Conservation (phyloP, 2,888 invertebrate species). For the Caradrina clavipalpis region DNA sequence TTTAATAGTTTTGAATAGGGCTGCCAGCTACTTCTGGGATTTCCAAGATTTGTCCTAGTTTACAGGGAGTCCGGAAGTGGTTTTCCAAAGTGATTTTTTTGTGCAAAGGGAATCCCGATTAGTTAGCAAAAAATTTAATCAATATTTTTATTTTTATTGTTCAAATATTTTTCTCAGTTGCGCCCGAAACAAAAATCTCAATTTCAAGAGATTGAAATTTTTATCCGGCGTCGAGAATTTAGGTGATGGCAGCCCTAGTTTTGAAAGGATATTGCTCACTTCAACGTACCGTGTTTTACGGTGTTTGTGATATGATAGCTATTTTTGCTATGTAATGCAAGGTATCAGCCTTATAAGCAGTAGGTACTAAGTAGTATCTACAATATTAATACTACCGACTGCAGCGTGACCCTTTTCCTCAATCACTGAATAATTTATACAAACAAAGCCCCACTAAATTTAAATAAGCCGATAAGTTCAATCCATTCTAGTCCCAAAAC, state of each 20-base stretch:
- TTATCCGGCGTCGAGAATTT: no score
- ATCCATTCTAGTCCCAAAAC: slow-evolving; percentile 16
- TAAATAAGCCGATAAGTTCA: slow-evolving; percentile 34
- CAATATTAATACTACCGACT: slow-evolving; percentile 11
- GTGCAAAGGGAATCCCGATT: no score
- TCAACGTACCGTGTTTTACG: background rate
- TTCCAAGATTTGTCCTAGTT: no score
- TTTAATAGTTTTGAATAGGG: background rate
- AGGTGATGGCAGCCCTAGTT: background rate
- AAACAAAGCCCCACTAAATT: slow-evolving; percentile 4
- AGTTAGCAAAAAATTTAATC: no score
- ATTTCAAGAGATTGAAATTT: no score
- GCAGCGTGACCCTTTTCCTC: slow-evolving; percentile 35
- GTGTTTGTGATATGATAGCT: slow-evolving; percentile 6
- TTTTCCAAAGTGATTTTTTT: no score
- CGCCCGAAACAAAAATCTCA: no score
- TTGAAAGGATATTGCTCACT: slow-evolving; percentile 14
- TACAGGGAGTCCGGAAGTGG: no score
- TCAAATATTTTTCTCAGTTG: no score
- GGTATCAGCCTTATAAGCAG: no score
- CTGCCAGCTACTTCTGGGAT: no score
- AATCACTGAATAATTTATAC: slow-evolving; percentile 30
- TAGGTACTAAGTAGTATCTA: background rate
- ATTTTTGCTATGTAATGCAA: slow-evolving; percentile 7
- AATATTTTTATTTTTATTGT: no score